Conservation (phyloP, 2,888 invertebrate species). For the Scrobipalpa atriplicella region DNA sequence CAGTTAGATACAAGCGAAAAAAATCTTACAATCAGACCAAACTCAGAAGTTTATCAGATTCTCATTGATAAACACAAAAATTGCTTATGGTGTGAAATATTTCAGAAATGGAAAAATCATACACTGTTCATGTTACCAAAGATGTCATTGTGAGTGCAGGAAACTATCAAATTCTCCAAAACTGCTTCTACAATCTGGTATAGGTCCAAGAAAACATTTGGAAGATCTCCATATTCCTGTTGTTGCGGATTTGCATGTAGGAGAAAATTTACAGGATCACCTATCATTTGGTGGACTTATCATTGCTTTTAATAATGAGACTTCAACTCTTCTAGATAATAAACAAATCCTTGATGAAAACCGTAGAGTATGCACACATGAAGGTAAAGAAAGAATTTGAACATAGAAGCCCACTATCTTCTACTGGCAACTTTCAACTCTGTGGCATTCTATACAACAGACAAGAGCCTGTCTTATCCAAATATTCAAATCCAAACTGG, state of each 20-base stretch:
- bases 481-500: constrained; percentile 83
- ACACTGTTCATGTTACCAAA: constrained; percentile 55
- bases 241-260: constrained; percentile 60
- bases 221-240: constrained; percentile 51
- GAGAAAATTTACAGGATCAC: constrained; percentile 70
- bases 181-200: constrained; percentile 65
- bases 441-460: constrained; percentile 81
- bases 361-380: constrained; percentile 57
- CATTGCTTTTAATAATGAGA: constrained; percentile 76
- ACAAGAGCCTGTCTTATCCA: constrained; percentile 73
- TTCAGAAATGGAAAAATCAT: constrained; percentile 40
- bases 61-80: constrained; percentile 74
- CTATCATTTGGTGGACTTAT: constrained; percentile 71
- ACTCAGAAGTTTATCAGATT: constrained; percentile 79
- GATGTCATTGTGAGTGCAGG: constrained; percentile 66
- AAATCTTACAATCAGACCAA: constrained; percentile 75
- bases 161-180: constrained; percentile 60
- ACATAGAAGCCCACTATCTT: constrained; percentile 80
- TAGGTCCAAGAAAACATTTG: constrained; percentile 61
- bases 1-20: constrained; percentile 79
- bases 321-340: constrained; percentile 68
- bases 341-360: constrained; percentile 64
- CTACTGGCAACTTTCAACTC: constrained; percentile 79
- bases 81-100: constrained; percentile 61
- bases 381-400: constrained; percentile 58